Base-by-base conservation (phyloP, 1,140 invertebrate genomes). In the Coenobita brevimanus region DNA sequence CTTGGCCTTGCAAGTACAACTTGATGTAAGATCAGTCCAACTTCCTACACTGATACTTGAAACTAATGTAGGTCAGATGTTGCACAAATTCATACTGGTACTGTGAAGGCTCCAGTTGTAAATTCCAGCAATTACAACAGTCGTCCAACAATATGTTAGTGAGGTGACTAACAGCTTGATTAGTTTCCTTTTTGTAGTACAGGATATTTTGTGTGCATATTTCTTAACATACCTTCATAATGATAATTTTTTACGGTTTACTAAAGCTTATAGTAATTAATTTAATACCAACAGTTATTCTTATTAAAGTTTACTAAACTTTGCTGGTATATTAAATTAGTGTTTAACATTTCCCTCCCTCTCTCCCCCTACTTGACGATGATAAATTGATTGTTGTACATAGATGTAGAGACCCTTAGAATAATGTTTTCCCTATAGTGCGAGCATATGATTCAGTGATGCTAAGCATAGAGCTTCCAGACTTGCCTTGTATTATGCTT, bases 91-190 rank as follows among this genome's bases (percentile, higher is more conserved):
- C 17, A 17, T 50, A 50, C 46, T n/a, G 17, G 46, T 50, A 50
- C 17, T 8, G 17, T 50, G 17, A 50, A 50, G 6, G 6, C 6
- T n/a, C 21, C 36, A 81, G 8, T 71, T 33, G 10, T 64, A 24
- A 64, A 27, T 64, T 33, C 38, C 36, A n/a, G 36, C 38, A 62
- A 64, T 60, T 46, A 73, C 43, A 85, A 80, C 85, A 73, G 85
- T 81, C 71, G 33, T 38, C 85, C 85, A 87, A 78, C 69, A 71
- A 80, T 89, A 89, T 89, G 87, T 89, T 83, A 83, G 87, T 89
- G 79, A 83, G 82, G 73, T 69, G 36, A 73, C 30, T 67, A 73
- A 60, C 27, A 54, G 73, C 62, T 81, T 41, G 43, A 60, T 46
- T 64, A 17, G n/a, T 54, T 24, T 36, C 46, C 62, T 36, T 38